Percentiles rank a stretch among this genome's conserved stretches.
These are phyloP conservation scores for Drosophila athabasca DNA, from an alignment of 1,140 invertebrate genomes.

Conservation along the genomic window DNA sequence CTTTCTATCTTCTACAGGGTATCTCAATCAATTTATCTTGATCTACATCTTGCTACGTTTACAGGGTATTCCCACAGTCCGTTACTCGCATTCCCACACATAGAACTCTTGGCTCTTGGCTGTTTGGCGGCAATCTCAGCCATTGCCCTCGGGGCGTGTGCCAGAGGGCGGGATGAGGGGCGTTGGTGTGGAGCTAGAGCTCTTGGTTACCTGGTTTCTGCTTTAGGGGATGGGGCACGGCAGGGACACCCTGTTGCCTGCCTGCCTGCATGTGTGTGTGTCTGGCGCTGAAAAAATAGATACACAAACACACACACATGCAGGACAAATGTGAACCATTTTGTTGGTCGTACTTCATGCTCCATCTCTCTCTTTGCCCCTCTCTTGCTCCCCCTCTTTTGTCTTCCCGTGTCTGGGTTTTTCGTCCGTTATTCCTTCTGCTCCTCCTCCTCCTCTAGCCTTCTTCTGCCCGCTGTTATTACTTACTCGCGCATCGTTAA, in stretches of 20 bases:
- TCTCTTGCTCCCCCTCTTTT: slow-evolving; percentile 13
- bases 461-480: slow-evolving; percentile 63
- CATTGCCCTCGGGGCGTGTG: slow-evolving; percentile 28
- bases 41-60: neutral
- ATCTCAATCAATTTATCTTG: too few relatives aligned
- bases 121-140: slow-evolving; percentile 55
- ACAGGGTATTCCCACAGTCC: slow-evolving; percentile 3
- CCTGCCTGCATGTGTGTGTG: slow-evolving; percentile 1
- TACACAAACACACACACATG: slow-evolving; percentile 25
- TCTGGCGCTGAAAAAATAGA: slow-evolving; percentile 46
- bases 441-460: slow-evolving; percentile 7
- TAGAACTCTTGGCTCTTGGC: slow-evolving; percentile 5
- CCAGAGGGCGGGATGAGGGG: neutral
- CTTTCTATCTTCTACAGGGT: too few relatives aligned
- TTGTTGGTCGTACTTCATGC: slow-evolving; percentile 55
- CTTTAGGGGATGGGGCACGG: slow-evolving; percentile 1
- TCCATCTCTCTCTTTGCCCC: neutral
- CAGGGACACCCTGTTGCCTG: slow-evolving; percentile 38
- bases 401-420: slow-evolving; percentile 31
- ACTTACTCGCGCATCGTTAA: slow-evolving; percentile 82
- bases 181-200: too few relatives aligned
- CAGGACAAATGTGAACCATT: slow-evolving; percentile 70
- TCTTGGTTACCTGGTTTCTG: slow-evolving; percentile 33
- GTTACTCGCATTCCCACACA: neutral
- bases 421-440: slow-evolving; percentile 20